Evolutionary conservation across 1,140 invertebrate genomes (phyloP).

Genomic region (Pectinophora gossypiella): DNA sequence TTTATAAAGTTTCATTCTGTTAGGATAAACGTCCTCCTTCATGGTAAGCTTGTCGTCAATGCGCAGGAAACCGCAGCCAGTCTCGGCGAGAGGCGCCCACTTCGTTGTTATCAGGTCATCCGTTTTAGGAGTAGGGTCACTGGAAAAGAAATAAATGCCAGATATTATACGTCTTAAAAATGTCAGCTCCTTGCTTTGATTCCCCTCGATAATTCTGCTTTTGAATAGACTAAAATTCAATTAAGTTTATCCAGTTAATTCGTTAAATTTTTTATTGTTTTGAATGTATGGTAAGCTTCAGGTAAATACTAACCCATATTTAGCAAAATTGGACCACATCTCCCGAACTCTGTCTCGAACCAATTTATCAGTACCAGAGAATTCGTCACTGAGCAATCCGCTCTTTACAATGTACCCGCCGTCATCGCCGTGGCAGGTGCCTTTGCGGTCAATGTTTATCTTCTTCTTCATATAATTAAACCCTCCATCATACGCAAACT

Average conservation of each 20-base stretch:
- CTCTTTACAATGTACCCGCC: slow-evolving; percentile 51
- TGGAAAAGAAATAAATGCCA: slow-evolving; percentile 26
- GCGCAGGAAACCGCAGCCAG: slow-evolving; percentile 28
- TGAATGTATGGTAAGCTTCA: too few relatives aligned
- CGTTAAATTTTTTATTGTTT: too few relatives aligned
- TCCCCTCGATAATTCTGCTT: too few relatives aligned
- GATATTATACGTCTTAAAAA: too few relatives aligned
- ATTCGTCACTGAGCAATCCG: slow-evolving; percentile 22
- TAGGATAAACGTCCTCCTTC: slow-evolving; percentile 39
- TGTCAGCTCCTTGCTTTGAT: too few relatives aligned
- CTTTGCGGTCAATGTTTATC: slow-evolving; percentile 36
- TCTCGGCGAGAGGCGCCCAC: slow-evolving; percentile 47
- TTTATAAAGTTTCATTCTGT: slow-evolving; percentile 40
- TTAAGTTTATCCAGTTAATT: too few relatives aligned
- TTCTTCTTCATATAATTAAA: slow-evolving; percentile 60
- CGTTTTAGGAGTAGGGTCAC: slow-evolving; percentile 46
- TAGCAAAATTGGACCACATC: slow-evolving; percentile 75
- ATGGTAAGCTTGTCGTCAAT: slow-evolving; percentile 47
- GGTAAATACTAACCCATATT: slow-evolving; percentile 54
- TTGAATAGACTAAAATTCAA: too few relatives aligned
- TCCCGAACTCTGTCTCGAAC: slow-evolving; percentile 51
- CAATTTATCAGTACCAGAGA: slow-evolving; percentile 43
- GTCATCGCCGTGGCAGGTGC: slow-evolving; percentile 64
- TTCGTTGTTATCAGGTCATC: slow-evolving; percentile 39
- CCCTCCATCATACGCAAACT: slow-evolving; percentile 60